These are phyloP conservation scores for Phrixothrix hirtus DNA, from an alignment of 2,888 invertebrate species.

Conservation along the genomic window DNA sequence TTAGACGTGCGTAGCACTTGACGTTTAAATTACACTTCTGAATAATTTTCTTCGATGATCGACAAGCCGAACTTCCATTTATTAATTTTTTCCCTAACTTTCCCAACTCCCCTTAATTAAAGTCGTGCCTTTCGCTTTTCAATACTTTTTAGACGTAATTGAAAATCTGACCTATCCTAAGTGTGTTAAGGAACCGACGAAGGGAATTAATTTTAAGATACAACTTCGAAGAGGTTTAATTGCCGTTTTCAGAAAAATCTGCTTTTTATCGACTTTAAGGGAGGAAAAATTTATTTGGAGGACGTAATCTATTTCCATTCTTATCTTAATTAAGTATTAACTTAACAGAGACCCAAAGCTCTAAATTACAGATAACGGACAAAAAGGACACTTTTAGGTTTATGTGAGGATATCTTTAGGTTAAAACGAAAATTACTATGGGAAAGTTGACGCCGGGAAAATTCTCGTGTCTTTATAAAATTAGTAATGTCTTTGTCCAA, in stretches of 20 bases:
- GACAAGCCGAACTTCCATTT: neutral
- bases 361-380: conserved; percentile 47
- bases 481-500: conserved; percentile 1
- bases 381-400: conserved; percentile 42
- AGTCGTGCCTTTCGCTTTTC: too few species aligned
- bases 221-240: neutral
- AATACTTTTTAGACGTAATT: too few species aligned
- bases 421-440: conserved; percentile 32
- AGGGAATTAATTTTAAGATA: neutral
- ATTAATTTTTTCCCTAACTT: too few species aligned
- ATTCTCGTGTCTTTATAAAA: conserved; percentile 1
- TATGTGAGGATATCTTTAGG: conserved; percentile 39
- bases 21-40: too few species aligned
- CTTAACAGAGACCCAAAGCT: conserved; percentile 41
- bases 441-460: conserved; percentile 9
- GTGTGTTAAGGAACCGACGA: too few species aligned
- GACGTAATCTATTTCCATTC: conserved; percentile 33
- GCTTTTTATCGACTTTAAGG: conserved; percentile 13
- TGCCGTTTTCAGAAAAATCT: conserved; percentile 7
- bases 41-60: neutral
- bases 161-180: too few species aligned
- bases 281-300: conserved; percentile 15
- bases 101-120: too few species aligned
- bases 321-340: conserved; percentile 42
- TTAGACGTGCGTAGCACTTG: too few species aligned